Evolutionary conservation across 2,113 vertebrate species (phyloP).

Genomic region (Myiozetetes cayanensis): DNA sequence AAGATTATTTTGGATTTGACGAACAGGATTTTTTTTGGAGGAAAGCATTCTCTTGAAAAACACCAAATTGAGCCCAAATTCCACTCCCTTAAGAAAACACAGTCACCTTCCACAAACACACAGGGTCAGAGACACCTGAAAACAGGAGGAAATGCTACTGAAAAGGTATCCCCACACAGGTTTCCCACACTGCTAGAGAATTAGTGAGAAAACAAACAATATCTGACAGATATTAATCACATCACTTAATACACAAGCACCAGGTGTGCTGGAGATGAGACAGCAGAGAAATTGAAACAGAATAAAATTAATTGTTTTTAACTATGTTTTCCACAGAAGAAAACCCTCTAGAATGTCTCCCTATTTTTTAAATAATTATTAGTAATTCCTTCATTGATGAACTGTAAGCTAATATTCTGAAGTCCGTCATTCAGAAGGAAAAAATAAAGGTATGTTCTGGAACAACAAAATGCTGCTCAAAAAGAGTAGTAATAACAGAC

Average conservation of each 20-base stretch:
- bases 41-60: neutral
- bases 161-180: neutral
- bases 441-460: neutral
- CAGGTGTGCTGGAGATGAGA: neutral
- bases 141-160: neutral
- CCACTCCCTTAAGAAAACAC: neutral
- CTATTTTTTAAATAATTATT: neutral
- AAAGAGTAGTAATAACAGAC: neutral
- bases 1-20: neutral
- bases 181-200: neutral
- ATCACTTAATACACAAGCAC: slow-evolving; percentile 1
- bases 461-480: neutral
- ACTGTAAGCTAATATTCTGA: neutral
- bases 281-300: neutral
- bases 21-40: neutral
- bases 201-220: slow-evolving; percentile 15
- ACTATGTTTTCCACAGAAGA: neutral
- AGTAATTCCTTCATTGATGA: neutral
- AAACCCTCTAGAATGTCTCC: neutral
- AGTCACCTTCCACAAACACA: neutral
- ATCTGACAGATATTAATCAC: slow-evolving; percentile 44
- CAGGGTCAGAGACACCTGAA: neutral
- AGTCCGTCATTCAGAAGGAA: neutral
- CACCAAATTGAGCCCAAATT: neutral
- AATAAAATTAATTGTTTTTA: slow-evolving; percentile 24